These are phyloP conservation scores for Eueremaeus valkanovi DNA, from an alignment of 2,888 invertebrate genomes.

Conservation along the genomic window DNA sequence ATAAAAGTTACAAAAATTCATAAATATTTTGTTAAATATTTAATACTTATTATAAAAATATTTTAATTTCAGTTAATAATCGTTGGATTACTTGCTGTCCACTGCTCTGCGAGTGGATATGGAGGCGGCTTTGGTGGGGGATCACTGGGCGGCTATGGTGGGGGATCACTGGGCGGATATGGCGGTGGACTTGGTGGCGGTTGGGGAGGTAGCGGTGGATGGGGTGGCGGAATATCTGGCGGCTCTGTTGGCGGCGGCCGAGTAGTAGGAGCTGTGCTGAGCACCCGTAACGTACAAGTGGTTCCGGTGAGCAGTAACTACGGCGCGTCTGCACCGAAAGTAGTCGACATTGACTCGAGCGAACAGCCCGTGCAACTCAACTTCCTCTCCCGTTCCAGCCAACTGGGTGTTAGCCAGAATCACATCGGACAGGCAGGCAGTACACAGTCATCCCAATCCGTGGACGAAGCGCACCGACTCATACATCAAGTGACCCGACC, in stretches of 20 bases:
- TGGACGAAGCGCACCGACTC: not conserved
- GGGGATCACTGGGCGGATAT: not conserved
- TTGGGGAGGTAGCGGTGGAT: not conserved
- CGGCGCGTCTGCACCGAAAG: not conserved
- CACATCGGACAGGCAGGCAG: not conserved
- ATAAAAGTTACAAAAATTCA: too few species aligned
- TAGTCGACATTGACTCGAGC: not conserved
- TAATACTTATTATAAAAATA: too few species aligned
- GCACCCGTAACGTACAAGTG: not conserved
- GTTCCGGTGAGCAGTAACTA: not conserved
- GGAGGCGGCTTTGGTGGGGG: not conserved
- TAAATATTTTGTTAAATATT: too few species aligned
- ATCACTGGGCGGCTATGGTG: not conserved
- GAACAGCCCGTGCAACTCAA: slow-evolving; percentile 5
- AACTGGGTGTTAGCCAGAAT: not conserved
- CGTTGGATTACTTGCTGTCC: too few species aligned
- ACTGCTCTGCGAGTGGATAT: too few species aligned
- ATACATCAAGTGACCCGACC: not conserved
- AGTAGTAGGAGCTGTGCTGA: not conserved
- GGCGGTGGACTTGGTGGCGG: not conserved
- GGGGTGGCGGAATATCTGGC: not conserved
- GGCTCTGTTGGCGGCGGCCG: not conserved
- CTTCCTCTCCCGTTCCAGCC: not conserved
- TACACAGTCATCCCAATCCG: not conserved
- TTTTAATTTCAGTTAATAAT: too few species aligned